Evolutionary conservation across 2,797 vertebrate genomes (phyloP), one percentile per base, ranked within the genome.

Genomic region (Schizopygopsis pylzovi): DNA sequence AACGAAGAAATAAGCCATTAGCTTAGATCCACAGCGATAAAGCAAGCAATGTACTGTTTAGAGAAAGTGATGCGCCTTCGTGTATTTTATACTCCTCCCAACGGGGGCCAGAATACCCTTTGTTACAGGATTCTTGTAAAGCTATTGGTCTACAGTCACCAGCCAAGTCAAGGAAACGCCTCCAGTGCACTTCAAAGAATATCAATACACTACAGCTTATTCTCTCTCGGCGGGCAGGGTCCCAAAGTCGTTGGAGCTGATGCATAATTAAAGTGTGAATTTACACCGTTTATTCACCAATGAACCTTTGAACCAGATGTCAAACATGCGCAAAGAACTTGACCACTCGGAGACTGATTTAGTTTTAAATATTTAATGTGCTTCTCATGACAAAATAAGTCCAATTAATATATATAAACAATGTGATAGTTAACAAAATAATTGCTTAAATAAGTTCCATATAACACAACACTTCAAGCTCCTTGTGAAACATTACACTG

Each of bases 181-280:
- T 94, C 73, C 86, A 91, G 87, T 88, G 89, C 90, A 95, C 93
- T 92, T 95, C 94, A 95, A 95, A 95, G 93, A 76, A 71, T 73
- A 84, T 77, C 77, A 85, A 90, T 87, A 90, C 82, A 87, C 20
- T 12, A 80, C 68, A 87, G 90, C 91, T 93, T 89, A 89, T 90
- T 85, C 89, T 91, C 63, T 88, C 79, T 83, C 89, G 81, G 41
- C 22, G 81, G 87, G 86, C 89, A 88, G 41, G 52, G 22, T 22
- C 45, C 81, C 79, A 83, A 81, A 78, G 76, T 85, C 59, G 71
- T 22, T 76, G 49, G 85, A 78, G 83, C 86, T 85, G 87, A 88
- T 88, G 65, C 88, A 56, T 86, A 83, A 86, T 90, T 90, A 71
- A 89, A n/a, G 63, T 61, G 43, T 54, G 41, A 67, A 79, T 81